Base-by-base conservation (phyloP, 2,113 vertebrate species). In the Pagrus major region DNA sequence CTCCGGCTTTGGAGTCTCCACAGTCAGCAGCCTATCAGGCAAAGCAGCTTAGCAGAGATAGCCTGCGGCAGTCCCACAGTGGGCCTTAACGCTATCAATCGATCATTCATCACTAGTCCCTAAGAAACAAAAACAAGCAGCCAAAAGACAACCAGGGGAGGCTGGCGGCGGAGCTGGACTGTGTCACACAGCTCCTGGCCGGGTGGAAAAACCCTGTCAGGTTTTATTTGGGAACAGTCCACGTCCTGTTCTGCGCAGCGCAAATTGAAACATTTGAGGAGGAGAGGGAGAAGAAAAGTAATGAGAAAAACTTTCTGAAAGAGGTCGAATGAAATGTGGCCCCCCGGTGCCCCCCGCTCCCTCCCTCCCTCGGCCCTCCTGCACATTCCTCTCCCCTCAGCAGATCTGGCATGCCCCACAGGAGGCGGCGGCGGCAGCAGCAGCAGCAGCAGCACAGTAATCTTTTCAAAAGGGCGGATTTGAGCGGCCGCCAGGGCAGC, bases 381-480 rank as follows among this genome's bases (percentile, higher is more conserved):
- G 86, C 91, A 92, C 92, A 94, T 93, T 93, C 90, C 92, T 90
- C 90, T 91, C 87, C 89, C 85, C 89, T 92, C 94, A 90, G 86
- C 92, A 93, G 91, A 93, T 92, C 88, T 93, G 93, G 92, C 93
- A 88, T 88, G 83, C 88, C 90, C 91, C 86, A 91, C 90, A 86
- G 92, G 93, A 91, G 93, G 93, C 86, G 90, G 92, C 88, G 73
- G 94, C 91, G n/a, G n/a, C n/a, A 72, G 85, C 91, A 84, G 94
- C 91, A 84, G 94, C 91, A 72, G 85, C 91, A 84, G 91, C 92
- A 93, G 91, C 93, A 94, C 91, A 95, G 94, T 94, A 94, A 94
- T 94, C 93, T 93, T 93, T 93, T 94, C 89, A 93, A 94, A 94
- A 94, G 93, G 91, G 93, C 79, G 93, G 92, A 94, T 94, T 93